Percentiles rank a stretch among this genome's conserved stretches.
These are phyloP conservation scores for Microtus obscurus DNA, from an alignment of 2,797 vertebrate genomes.

Conservation along the genomic window DNA sequence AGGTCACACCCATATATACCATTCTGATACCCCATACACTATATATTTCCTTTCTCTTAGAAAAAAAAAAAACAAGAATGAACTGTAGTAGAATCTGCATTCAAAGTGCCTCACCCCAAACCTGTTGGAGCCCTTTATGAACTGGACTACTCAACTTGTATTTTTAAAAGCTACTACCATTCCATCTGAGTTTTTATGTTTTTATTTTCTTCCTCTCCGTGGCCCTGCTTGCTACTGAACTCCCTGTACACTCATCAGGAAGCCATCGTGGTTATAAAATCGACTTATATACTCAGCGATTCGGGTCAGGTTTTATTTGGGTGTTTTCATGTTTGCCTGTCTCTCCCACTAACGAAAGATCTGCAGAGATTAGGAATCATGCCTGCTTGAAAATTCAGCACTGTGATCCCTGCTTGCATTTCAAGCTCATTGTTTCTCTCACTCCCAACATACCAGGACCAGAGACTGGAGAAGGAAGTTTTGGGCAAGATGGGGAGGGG, in stretches of 20 bases:
- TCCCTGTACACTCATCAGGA: neutral
- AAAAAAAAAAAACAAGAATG: neutral
- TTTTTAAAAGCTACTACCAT: constrained; percentile 9
- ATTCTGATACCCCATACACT: neutral
- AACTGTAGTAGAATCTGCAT: neutral
- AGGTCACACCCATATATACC: neutral
- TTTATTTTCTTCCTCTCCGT: neutral
- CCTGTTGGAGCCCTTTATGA: neutral
- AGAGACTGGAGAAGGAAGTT: neutral
- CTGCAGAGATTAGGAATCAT: neutral
- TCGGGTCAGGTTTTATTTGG: constrained; percentile 39
- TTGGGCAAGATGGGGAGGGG: neutral
- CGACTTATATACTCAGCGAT: neutral
- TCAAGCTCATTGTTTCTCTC: neutral
- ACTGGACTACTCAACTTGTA: neutral
- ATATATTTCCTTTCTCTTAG: neutral
- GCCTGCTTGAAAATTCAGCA: neutral
- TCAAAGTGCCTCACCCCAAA: constrained; percentile 20
- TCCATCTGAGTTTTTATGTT: neutral
- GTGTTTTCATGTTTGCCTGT: constrained; percentile 18
- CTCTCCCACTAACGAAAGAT: neutral
- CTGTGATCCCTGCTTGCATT: neutral
- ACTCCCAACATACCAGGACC: neutral
- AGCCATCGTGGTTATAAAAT: neutral
- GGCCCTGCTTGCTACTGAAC: neutral